Evolutionary conservation across 2,888 invertebrate genomes (phyloP).

Genomic region (Troilus luridus): DNA sequence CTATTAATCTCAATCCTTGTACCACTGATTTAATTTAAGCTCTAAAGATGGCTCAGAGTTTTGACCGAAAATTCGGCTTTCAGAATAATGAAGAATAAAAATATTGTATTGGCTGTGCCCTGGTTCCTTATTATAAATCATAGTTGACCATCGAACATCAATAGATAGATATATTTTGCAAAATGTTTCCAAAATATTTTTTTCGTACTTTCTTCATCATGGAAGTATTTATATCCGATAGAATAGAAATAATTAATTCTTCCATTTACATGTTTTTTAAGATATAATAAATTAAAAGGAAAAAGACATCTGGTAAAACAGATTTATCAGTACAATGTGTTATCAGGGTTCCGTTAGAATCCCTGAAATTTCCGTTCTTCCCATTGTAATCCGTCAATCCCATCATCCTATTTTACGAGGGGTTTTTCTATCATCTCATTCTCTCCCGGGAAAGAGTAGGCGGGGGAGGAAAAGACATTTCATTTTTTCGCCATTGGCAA

Average conservation of each 20-base stretch:
- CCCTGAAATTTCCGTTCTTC: neutral
- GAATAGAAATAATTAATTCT: neutral
- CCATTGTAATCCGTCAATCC: conserved; percentile 14
- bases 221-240: no score
- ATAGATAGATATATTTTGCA: no score
- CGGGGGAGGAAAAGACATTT: neutral
- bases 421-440: neutral
- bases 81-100: no score
- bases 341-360: neutral
- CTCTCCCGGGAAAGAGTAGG: neutral
- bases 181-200: no score
- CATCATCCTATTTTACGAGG: conserved; percentile 29
- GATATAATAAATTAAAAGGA: neutral
- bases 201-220: no score
- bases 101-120: no score
- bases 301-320: neutral
- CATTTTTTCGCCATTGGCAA: conserved; percentile 34
- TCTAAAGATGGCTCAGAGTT: no score
- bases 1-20: no score
- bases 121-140: no score
- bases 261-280: neutral
- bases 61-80: no score
- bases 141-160: no score
- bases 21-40: no score
- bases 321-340: neutral